A percentile compares a stretch with the other conserved stretches of the same genome.
phyloP scores from a whole-genome alignment of 64 coral and sea anemone species.

The Stichodactyla mertensii region DNA sequence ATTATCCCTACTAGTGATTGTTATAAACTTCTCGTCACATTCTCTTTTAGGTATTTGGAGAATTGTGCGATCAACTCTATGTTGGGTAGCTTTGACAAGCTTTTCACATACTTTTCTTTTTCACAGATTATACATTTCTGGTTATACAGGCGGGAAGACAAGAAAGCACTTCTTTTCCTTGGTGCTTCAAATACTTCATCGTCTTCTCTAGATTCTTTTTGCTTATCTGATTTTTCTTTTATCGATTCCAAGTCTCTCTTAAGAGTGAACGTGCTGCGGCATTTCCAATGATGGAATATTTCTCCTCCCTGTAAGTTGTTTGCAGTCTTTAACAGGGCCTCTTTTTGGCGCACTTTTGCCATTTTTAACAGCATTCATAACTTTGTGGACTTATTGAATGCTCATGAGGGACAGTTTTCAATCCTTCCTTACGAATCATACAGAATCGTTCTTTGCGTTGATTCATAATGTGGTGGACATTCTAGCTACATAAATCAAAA shows the following conservation, averaged over 20 bases:
- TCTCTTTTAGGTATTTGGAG: conserved; percentile 1
- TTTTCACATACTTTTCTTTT: too few relatives aligned
- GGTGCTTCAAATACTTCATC: too few relatives aligned
- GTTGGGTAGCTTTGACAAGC: too few relatives aligned
- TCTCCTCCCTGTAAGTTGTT: conserved; percentile 1
- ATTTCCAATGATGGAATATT: conserved; percentile 25
- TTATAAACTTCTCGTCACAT: conserved; percentile 1
- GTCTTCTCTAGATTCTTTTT: too few relatives aligned
- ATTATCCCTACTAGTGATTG: conserved; percentile 32
- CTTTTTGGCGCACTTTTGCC: conserved; percentile 23
- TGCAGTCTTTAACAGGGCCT: conserved; percentile 10
- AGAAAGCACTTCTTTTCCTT: too few relatives aligned
- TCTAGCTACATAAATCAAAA: too few relatives aligned
- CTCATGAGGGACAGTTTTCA: neutral
- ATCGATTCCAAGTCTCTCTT: conserved; percentile 20
- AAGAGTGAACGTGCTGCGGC: conserved; percentile 15
- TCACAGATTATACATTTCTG: too few relatives aligned
- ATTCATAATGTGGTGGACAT: neutral
- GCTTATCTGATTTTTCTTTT: too few relatives aligned
- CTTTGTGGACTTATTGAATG: conserved; percentile 18
- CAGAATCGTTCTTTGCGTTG: neutral
- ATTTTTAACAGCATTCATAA: conserved; percentile 33
- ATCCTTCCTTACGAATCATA: conserved; percentile 13
- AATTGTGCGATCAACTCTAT: neutral
- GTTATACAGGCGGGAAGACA: too few relatives aligned